These are phyloP conservation scores for Trogon melanurus DNA, from an alignment of 2,113 vertebrate species.

Conservation along the genomic window DNA sequence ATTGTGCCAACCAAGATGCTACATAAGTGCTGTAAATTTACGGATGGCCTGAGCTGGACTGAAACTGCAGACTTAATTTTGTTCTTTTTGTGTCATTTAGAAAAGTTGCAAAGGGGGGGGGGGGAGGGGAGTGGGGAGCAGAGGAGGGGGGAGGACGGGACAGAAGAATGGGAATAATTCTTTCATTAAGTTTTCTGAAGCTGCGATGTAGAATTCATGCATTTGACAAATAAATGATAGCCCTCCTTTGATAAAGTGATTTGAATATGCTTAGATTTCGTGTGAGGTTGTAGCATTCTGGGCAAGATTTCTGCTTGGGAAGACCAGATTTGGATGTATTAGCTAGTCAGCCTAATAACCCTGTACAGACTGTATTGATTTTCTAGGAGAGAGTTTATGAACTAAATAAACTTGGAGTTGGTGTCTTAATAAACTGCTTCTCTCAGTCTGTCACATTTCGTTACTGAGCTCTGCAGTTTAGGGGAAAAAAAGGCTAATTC, in stretches of 20 bases:
- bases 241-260: slow-evolving; percentile 20
- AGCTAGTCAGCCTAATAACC: slow-evolving; percentile 89
- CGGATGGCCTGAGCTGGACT: neutral
- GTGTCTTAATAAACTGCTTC: slow-evolving; percentile 90
- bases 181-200: neutral
- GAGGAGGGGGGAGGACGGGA: no score
- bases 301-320: slow-evolving; percentile 74
- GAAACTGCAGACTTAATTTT: neutral
- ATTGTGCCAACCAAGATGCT: neutral
- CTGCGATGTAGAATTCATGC: neutral
- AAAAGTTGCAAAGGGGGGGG: rapidly evolving
- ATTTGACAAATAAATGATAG: slow-evolving; percentile 19
- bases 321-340: slow-evolving; percentile 86
- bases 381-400: slow-evolving; percentile 89
- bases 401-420: slow-evolving; percentile 91
- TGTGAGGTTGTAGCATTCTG: slow-evolving; percentile 66
- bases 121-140: rapidly evolving
- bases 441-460: slow-evolving; percentile 88
- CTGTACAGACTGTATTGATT: slow-evolving; percentile 88
- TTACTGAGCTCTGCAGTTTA: slow-evolving; percentile 83
- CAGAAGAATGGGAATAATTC: neutral
- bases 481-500: slow-evolving; percentile 85
- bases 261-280: slow-evolving; percentile 51
- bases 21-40: neutral
- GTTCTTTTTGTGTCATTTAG: neutral